Conservation (phyloP, 2,888 invertebrate species). For the Aleiodes testaceus region DNA sequence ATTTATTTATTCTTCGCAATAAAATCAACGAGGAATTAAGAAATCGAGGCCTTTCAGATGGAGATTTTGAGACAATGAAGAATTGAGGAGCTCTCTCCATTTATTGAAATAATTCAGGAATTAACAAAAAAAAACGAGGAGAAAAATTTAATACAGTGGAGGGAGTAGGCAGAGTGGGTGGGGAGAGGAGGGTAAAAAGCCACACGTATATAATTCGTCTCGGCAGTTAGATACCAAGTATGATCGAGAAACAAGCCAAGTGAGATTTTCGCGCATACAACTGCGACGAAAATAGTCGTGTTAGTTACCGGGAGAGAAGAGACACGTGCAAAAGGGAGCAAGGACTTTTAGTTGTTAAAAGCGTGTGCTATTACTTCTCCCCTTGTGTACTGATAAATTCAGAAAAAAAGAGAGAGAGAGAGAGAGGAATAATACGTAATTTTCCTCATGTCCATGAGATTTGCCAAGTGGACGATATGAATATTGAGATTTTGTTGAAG, state of each 20-base stretch:
- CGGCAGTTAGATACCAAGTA: conserved; percentile 50
- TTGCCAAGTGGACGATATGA: not conserved
- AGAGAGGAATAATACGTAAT: not conserved
- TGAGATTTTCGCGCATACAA: conserved; percentile 40
- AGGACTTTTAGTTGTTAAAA: conserved; percentile 37
- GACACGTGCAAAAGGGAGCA: conserved; percentile 37
- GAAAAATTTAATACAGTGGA: conserved; percentile 39
- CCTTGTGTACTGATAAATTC: conserved; percentile 9
- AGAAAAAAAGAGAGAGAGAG: not conserved
- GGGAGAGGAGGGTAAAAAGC: conserved; percentile 49
- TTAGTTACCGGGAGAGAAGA: conserved; percentile 29
- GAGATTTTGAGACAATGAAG: not conserved
- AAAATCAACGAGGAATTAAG: too few relatives aligned
- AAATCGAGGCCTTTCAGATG: too few relatives aligned
- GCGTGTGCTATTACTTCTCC: conserved; percentile 9
- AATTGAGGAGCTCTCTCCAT: not conserved
- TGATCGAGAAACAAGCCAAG: conserved; percentile 51
- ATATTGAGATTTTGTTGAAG: not conserved
- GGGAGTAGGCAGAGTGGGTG: conserved; percentile 44
- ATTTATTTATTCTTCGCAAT: not conserved
- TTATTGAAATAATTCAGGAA: conserved; percentile 14
- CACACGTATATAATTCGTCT: conserved; percentile 46
- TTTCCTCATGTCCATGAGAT: too few relatives aligned
- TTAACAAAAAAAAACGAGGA: conserved; percentile 41
- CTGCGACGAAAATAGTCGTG: conserved; percentile 57